Conservation (phyloP, 2,797 vertebrate genomes). For the Pantherophis vulpinus region DNA sequence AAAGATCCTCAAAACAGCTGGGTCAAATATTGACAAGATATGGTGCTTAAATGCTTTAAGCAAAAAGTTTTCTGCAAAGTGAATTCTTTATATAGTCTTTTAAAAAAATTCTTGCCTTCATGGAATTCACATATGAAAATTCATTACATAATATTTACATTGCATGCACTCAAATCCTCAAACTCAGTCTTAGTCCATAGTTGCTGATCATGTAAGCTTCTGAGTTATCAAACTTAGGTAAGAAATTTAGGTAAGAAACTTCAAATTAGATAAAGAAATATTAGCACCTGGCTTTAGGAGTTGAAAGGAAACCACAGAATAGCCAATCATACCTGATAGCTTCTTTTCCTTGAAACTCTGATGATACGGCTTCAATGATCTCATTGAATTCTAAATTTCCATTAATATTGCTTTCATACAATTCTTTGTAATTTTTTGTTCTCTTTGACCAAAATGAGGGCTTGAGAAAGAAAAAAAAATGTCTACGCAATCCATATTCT, state of each 20-base stretch:
- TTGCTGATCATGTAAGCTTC: not conserved
- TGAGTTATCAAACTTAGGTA: fast-evolving
- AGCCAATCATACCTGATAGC: slow-evolving; percentile 85
- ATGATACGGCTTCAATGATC: slow-evolving; percentile 82
- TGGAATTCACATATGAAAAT: not conserved
- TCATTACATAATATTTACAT: slow-evolving; percentile 11
- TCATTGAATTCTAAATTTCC: slow-evolving; percentile 75
- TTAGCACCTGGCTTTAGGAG: not conserved
- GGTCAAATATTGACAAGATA: not conserved
- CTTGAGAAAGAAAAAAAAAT: slow-evolving; percentile 88
- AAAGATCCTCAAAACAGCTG: not conserved
- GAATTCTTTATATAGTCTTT: not conserved
- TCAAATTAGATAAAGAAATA: not conserved
- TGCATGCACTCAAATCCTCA: slow-evolving; percentile 13
- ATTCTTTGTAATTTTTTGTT: slow-evolving; percentile 83
- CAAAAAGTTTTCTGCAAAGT: not conserved
- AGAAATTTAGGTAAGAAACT: not conserved
- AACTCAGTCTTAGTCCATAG: not conserved
- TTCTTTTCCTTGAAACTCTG: slow-evolving; percentile 91
- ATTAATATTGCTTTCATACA: slow-evolving; percentile 81
- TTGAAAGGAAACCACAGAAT: fast-evolving
- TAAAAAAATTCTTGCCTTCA: not conserved
- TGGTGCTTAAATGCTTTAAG: not conserved
- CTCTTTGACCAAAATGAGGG: slow-evolving; percentile 92
- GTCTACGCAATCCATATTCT: slow-evolving; percentile 85